Conservation (phyloP, 2,888 invertebrate species). For the Sarcophaga variegata region DNA sequence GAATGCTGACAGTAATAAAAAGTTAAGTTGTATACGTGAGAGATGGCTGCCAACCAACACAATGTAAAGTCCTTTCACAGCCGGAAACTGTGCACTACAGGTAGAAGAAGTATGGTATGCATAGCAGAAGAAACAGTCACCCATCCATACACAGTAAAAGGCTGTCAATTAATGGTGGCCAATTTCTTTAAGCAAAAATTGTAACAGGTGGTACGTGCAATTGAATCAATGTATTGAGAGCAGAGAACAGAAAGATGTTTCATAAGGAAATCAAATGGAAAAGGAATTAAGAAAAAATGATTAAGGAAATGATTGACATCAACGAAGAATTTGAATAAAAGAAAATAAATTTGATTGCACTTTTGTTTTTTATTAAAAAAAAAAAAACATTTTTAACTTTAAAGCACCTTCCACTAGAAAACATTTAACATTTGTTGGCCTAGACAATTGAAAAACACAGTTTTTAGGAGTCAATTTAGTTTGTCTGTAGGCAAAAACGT, state of each 20-base stretch:
- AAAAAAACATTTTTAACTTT: too few relatives aligned
- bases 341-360: background rate
- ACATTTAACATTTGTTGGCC: too few relatives aligned
- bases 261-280: background rate
- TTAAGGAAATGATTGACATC: background rate
- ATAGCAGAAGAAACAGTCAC: background rate
- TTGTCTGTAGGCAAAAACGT: conserved; percentile 20
- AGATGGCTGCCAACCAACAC: background rate
- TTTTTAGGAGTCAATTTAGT: background rate
- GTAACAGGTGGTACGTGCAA: background rate
- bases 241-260: background rate
- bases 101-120: background rate
- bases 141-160: background rate
- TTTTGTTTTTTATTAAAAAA: background rate
- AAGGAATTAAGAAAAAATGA: background rate
- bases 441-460: too few relatives aligned
- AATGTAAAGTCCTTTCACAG: too few relatives aligned
- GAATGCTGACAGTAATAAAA: conserved; percentile 13
- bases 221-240: background rate
- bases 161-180: background rate
- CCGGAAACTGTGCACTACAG: background rate
- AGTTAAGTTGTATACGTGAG: conserved; percentile 35
- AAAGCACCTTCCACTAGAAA: too few relatives aligned
- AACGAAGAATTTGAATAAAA: background rate
- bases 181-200: conserved; percentile 5